These are phyloP conservation scores for Baronia brevicornis DNA, from an alignment of 2,888 invertebrate species.

Conservation along the genomic window DNA sequence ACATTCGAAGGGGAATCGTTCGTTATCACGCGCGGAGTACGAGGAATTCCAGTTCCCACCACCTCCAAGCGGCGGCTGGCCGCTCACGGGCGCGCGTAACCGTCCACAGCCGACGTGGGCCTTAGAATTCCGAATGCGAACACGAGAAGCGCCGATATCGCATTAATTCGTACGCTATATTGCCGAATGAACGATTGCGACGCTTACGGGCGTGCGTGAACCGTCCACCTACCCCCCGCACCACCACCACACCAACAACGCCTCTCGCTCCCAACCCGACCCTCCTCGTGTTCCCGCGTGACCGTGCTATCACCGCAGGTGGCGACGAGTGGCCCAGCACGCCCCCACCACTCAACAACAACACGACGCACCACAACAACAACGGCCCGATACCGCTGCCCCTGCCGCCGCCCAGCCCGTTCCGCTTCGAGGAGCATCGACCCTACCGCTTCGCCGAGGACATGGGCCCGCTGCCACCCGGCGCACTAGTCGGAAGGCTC, in stretches of 20 bases:
- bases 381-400: constrained; percentile 66
- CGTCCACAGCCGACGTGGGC: constrained; percentile 36
- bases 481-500: constrained; percentile 87
- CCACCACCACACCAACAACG: constrained; percentile 72
- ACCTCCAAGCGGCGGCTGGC: constrained; percentile 36
- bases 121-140: constrained; percentile 43
- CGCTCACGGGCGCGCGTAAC: constrained; percentile 62
- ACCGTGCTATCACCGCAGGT: constrained; percentile 70
- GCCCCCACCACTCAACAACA: constrained; percentile 72
- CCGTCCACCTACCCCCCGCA: constrained; percentile 31
- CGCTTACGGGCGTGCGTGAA: constrained; percentile 49
- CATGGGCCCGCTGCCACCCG: constrained; percentile 82
- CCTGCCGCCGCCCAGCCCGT: constrained; percentile 77
- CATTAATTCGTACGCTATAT: constrained; percentile 43
- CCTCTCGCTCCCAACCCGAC: constrained; percentile 70
- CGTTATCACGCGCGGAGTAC: constrained; percentile 43
- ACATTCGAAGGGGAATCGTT: constrained; percentile 20
- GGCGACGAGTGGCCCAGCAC: constrained; percentile 68
- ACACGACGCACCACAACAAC: constrained; percentile 73
- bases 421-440: constrained; percentile 87
- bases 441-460: constrained; percentile 91
- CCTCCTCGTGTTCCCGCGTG: constrained; percentile 85
- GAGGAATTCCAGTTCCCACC: constrained; percentile 55
- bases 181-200: constrained; percentile 32
- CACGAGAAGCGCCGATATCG: constrained; percentile 47